Conservation (phyloP, 2,888 invertebrate genomes). For the Caradrina kadenii region DNA sequence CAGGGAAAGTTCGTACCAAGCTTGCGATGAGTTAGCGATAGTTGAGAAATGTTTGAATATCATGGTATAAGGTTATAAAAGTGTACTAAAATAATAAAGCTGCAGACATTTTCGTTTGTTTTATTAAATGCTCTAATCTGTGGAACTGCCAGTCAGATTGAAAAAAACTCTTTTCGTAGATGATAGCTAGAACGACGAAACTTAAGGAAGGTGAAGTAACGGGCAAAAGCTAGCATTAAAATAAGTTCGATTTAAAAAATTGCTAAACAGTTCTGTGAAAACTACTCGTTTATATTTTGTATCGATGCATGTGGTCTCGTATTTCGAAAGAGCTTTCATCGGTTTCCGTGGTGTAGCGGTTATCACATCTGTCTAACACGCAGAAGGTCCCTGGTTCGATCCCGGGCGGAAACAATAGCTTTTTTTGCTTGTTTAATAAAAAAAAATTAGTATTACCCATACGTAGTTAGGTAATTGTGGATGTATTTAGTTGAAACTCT, state of each 20-base stretch:
- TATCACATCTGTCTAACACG: conserved; percentile 96
- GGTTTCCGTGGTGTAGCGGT: conserved; percentile 96
- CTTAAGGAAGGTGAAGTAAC: no score
- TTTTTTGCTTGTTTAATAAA: conserved; percentile 59
- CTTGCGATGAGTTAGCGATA: conserved; percentile 14
- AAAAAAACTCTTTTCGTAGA: no score
- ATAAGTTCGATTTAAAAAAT: background rate
- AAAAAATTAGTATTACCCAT: no score
- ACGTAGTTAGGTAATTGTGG: no score
- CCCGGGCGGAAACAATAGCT: conserved; percentile 95
- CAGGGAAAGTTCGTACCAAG: conserved; percentile 43
- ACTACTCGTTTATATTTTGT: no score
- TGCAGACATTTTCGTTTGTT: no score
- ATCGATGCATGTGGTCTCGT: background rate
- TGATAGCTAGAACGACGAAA: no score
- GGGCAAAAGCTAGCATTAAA: background rate
- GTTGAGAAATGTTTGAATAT: conserved; percentile 11
- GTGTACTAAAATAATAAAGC: no score
- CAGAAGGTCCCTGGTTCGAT: conserved; percentile 97
- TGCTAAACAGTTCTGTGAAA: background rate
- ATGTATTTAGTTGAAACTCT: no score
- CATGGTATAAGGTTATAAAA: conserved; percentile 4
- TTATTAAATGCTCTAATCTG: no score
- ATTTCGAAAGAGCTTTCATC: rapidly evolving
- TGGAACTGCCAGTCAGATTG: no score